Evolutionary conservation across 1,140 invertebrate genomes (phyloP).

Genomic region (Drepana arcuata): DNA sequence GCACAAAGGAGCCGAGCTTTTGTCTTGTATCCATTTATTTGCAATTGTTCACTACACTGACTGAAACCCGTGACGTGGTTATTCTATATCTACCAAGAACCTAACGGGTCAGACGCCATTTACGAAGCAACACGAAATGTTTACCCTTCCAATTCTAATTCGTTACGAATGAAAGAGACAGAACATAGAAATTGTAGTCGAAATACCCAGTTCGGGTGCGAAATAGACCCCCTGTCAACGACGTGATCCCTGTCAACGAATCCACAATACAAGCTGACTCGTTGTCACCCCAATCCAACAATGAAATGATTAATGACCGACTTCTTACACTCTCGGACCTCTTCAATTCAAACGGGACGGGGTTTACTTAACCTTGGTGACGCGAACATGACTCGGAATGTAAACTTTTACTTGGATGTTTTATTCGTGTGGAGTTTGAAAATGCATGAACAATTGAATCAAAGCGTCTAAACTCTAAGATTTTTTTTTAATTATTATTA

Average conservation of each 20-base stretch:
- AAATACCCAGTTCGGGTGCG: slow-evolving; percentile 3
- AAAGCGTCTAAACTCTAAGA: too few relatives aligned
- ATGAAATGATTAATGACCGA: slow-evolving; percentile 65
- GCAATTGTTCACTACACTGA: slow-evolving; percentile 49
- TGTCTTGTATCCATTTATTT: slow-evolving; percentile 59
- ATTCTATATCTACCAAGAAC: slow-evolving; percentile 32
- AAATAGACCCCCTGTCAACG: slow-evolving; percentile 42
- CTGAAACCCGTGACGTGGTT: slow-evolving; percentile 17
- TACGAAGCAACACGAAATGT: neutral
- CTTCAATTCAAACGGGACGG: too few relatives aligned
- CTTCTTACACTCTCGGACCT: too few relatives aligned
- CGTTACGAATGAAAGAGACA: neutral
- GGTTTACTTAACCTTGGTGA: too few relatives aligned
- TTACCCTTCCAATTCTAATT: neutral
- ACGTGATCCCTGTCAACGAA: slow-evolving; percentile 62
- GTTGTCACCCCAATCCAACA: slow-evolving; percentile 50
- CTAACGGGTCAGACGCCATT: neutral
- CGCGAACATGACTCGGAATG: too few relatives aligned
- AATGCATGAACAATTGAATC: too few relatives aligned
- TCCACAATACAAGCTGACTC: slow-evolving; percentile 59
- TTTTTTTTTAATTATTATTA: too few relatives aligned
- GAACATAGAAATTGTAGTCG: neutral
- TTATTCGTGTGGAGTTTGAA: too few relatives aligned
- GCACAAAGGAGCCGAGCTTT: slow-evolving; percentile 60
- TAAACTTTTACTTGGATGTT: too few relatives aligned